Conservation (phyloP, 2,888 invertebrate species). For the Sminthurinus aureus region DNA sequence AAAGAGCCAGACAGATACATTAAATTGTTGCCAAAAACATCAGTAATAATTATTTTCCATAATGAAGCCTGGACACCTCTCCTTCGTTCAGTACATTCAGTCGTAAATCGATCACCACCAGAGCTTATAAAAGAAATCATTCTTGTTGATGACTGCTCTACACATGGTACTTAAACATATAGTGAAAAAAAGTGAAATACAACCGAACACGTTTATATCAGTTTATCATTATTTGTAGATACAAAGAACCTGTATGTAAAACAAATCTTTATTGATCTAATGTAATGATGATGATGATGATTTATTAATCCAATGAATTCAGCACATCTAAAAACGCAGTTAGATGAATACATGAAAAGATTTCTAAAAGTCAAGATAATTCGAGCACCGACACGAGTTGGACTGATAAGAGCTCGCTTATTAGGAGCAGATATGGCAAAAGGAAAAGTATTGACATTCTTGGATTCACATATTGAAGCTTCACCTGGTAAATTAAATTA, state of each 20-base stretch:
- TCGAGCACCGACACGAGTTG: slow-evolving; percentile 88
- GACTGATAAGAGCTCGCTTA: slow-evolving; percentile 91
- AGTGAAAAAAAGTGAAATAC: too few species aligned
- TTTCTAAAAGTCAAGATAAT: slow-evolving; percentile 94
- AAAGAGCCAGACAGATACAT: slow-evolving; percentile 40
- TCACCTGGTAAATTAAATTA: slow-evolving; percentile 24
- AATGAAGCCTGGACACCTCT: slow-evolving; percentile 99
- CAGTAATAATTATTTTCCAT: slow-evolving; percentile 96
- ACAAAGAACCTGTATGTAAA: too few species aligned
- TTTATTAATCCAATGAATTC: not conserved
- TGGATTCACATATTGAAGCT: slow-evolving; percentile 96
- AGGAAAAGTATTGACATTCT: slow-evolving; percentile 90
- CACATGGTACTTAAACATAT: slow-evolving; percentile 76
- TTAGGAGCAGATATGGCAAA: slow-evolving; percentile 85
- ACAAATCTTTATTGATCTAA: too few species aligned
- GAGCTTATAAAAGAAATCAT: slow-evolving; percentile 91
- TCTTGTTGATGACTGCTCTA: slow-evolving; percentile 95
- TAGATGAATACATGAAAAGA: slow-evolving; percentile 86
- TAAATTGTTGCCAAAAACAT: slow-evolving; percentile 66
- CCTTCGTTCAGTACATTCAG: slow-evolving; percentile 93
- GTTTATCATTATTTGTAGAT: too few species aligned
- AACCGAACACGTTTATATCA: too few species aligned
- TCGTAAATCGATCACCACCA: slow-evolving; percentile 90
- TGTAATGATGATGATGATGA: too few species aligned
- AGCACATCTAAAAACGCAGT: slow-evolving; percentile 67